Evolutionary conservation across 2,113 vertebrate species (phyloP), one percentile per base, ranked within the genome.

Genomic region (Salvelinus fontinalis): DNA sequence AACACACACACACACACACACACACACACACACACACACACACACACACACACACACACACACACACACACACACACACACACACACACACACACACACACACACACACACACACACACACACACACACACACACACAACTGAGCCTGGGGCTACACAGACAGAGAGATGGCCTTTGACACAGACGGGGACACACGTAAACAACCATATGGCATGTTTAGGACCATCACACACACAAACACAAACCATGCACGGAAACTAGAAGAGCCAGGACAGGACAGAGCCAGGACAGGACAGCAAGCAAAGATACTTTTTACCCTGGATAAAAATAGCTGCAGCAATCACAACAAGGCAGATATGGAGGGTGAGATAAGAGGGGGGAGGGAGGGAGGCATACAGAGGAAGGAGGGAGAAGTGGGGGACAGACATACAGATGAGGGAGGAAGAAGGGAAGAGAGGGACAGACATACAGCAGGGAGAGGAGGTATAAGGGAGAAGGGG

Each of bases 91-190:
- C 31, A 5, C 31, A 34, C 24, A 14, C 65, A 18, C 65, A 67
- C 65, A 18, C 62, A 65, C 64, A 29, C 12, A 14, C 62, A 27
- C 12, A 27, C 6, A 7, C 34, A 8, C 24, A 14, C 11, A 27
- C 12, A 65, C 62, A 27, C 62, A 65, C 9, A 20, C 29, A 67
- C 81, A 83, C 75, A 76, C 54, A 67, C 71, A 20, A 70, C 64
- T 29, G 14, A 65, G 66, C 75, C 65, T 29, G 20, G 18, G 59
- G 59, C 39, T 62, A 22, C 73, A 54, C 49, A 31, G 65, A 83
- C 83, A 86, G 89, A 87, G 89, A 85, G 79, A 70, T 71, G 24
- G 82, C 76, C 74, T 89, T 77, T 84, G 82, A 87, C 84, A 87
- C 69, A 80, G 60, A 31, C 79, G 49, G 12, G 9, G 75, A 73